These are phyloP conservation scores for Misgurnus anguillicaudatus DNA, from an alignment of 2,113 vertebrate genomes.

Conservation along the genomic window DNA sequence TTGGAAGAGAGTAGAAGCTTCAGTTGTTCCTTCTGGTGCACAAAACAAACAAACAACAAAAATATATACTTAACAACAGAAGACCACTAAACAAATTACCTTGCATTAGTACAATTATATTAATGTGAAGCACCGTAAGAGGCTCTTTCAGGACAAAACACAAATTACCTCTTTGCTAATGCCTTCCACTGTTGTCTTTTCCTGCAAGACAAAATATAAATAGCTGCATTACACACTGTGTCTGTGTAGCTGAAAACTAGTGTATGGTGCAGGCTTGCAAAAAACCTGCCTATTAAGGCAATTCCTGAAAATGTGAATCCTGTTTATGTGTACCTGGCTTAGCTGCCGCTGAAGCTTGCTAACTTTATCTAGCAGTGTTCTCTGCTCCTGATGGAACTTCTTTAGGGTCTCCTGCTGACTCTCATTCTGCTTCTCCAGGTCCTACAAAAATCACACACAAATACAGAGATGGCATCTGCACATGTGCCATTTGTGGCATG, in stretches of 20 bases:
- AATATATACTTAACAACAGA: neutral
- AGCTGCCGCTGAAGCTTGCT: slow-evolving; percentile 86
- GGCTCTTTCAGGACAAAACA: neutral
- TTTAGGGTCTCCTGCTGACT: slow-evolving; percentile 82
- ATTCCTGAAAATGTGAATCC: neutral
- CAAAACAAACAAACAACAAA: neutral
- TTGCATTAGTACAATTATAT: neutral
- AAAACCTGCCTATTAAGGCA: neutral
- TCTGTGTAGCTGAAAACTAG: neutral
- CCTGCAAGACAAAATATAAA: slow-evolving; percentile 72
- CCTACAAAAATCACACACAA: slow-evolving; percentile 65
- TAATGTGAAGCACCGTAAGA: neutral
- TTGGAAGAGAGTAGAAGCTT: slow-evolving; percentile 80
- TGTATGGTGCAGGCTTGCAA: no score
- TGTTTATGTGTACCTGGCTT: slow-evolving; percentile 72
- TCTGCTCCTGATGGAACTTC: slow-evolving; percentile 87
- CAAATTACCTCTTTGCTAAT: slow-evolving; percentile 86
- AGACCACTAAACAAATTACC: neutral
- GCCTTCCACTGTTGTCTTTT: slow-evolving; percentile 84
- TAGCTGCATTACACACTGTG: neutral
- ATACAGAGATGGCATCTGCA: neutral
- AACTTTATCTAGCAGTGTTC: slow-evolving; percentile 83
- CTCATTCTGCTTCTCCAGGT: slow-evolving; percentile 88
- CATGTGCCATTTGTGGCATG: neutral
- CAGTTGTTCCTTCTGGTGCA: slow-evolving; percentile 84